Conservation (phyloP, 1,140 invertebrate species). For the Drosophila hydei region DNA sequence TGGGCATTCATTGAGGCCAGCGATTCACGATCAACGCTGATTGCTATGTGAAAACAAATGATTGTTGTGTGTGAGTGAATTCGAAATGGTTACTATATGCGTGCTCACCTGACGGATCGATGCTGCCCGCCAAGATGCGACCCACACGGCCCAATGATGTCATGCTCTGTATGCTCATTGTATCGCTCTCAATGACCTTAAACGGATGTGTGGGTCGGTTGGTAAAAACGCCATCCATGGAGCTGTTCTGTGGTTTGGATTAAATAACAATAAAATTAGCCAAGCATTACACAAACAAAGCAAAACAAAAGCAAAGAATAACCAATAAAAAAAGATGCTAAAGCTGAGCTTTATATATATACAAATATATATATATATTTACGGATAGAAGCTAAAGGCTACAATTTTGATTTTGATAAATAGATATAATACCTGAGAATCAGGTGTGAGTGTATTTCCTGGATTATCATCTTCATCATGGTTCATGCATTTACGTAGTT, state of each 20-base stretch:
- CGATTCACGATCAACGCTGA: constrained; percentile 80
- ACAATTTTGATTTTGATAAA: constrained; percentile 25
- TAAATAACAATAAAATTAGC: constrained; percentile 39
- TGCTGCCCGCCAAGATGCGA: constrained; percentile 88
- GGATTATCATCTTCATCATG: constrained; percentile 90
- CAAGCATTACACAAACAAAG: constrained; percentile 16
- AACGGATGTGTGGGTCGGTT: constrained; percentile 88
- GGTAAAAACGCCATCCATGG: constrained; percentile 86
- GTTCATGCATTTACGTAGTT: constrained; percentile 92
- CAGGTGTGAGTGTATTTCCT: constrained; percentile 89
- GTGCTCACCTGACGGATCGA: constrained; percentile 84
- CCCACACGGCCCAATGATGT: constrained; percentile 92
- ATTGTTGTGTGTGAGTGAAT: constrained; percentile 1
- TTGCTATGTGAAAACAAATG: constrained; percentile 47
- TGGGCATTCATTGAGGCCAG: constrained; percentile 71
- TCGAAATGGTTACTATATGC: constrained; percentile 31
- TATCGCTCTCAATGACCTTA: constrained; percentile 92
- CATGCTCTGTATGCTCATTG: constrained; percentile 93
- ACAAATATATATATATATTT: neutral
- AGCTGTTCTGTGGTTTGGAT: constrained; percentile 77
- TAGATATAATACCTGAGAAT: constrained; percentile 88
- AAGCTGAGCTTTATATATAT: constrained; percentile 22
- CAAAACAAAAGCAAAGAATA: constrained; percentile 5
- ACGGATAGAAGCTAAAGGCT: constrained; percentile 26
- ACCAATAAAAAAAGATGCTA: neutral